A percentile compares a stretch with the other conserved stretches of the same genome.
Evolutionary conservation across 2,797 vertebrate species (phyloP).

Genomic region (Argyrosomus regius): DNA sequence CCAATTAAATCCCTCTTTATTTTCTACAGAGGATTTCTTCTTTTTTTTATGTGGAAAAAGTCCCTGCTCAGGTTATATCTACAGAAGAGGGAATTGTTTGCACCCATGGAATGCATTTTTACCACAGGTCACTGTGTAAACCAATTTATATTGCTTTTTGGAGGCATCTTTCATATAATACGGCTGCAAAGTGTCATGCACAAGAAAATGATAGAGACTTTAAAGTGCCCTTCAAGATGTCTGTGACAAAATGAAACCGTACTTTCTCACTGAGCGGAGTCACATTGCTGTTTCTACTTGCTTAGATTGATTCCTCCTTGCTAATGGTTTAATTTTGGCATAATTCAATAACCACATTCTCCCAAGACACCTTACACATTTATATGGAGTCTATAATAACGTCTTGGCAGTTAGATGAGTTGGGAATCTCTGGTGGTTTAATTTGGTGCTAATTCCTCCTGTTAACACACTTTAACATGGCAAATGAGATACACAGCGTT

Average conservation of each 20-base stretch:
- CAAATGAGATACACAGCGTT: conserved; percentile 65
- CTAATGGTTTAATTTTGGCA: conserved; percentile 82
- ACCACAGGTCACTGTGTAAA: conserved; percentile 69
- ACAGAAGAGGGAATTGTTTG: conserved; percentile 45
- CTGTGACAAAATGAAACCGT: conserved; percentile 40
- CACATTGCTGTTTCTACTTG: conserved; percentile 52
- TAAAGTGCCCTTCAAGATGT: conserved; percentile 51
- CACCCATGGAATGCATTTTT: conserved; percentile 57
- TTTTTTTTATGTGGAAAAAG: conserved; percentile 53
- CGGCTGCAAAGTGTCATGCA: conserved; percentile 12
- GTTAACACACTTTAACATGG: conserved; percentile 79
- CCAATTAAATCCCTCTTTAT: conserved; percentile 71
- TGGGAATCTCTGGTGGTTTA: conserved; percentile 76
- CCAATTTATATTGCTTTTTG: conserved; percentile 36
- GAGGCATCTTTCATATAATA: conserved; percentile 37
- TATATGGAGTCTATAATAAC: conserved; percentile 79
- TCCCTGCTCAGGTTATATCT: conserved; percentile 51
- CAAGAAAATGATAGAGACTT: conserved; percentile 9
- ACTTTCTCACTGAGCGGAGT: conserved; percentile 20
- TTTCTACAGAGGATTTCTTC: conserved; percentile 33
- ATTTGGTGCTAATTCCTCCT: conserved; percentile 81
- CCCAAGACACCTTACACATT: conserved; percentile 80
- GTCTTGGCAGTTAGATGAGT: conserved; percentile 78
- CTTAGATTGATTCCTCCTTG: conserved; percentile 76
- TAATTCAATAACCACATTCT: conserved; percentile 82